Evolutionary conservation across 2,113 vertebrate species (phyloP).

Genomic region (Psittacus erithacus): DNA sequence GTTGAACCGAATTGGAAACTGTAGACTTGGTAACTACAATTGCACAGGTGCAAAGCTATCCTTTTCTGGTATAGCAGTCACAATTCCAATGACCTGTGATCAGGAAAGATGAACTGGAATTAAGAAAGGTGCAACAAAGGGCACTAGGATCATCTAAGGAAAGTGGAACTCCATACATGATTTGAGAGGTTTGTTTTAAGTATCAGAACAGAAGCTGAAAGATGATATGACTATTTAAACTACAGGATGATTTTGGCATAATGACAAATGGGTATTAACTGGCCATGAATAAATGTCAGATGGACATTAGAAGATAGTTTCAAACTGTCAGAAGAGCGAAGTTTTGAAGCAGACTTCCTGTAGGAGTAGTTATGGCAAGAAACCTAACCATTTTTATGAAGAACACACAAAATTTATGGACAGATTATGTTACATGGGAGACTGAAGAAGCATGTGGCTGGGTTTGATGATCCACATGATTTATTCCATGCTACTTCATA

Average conservation of each 20-base stretch:
- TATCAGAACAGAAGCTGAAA: conserved; percentile 15
- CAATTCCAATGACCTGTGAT: not conserved
- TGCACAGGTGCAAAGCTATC: not conserved
- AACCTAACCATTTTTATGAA: not conserved
- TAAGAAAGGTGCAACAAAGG: not conserved
- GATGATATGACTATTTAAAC: not conserved
- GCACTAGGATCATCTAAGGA: not conserved
- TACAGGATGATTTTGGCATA: not conserved
- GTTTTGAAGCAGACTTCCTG: conserved; percentile 13
- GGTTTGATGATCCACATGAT: not conserved
- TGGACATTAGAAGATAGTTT: conserved; percentile 2
- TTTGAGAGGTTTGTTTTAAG: not conserved
- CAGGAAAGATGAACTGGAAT: not conserved
- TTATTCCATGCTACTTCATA: not conserved
- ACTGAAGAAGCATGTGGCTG: not conserved
- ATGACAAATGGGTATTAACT: conserved; percentile 21
- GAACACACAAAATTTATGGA: conserved; percentile 31
- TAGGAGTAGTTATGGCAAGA: conserved; percentile 24
- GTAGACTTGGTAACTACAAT: not conserved
- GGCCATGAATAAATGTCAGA: not conserved
- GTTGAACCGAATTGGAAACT: not conserved
- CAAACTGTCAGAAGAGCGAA: conserved; percentile 2
- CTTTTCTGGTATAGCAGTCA: not conserved
- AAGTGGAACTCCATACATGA: accelerated
- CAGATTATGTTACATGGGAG: not conserved